Evolutionary conservation across 2,113 vertebrate species (phyloP), one percentile per base, ranked within the genome.

Genomic region (Synodontis membranacea): DNA sequence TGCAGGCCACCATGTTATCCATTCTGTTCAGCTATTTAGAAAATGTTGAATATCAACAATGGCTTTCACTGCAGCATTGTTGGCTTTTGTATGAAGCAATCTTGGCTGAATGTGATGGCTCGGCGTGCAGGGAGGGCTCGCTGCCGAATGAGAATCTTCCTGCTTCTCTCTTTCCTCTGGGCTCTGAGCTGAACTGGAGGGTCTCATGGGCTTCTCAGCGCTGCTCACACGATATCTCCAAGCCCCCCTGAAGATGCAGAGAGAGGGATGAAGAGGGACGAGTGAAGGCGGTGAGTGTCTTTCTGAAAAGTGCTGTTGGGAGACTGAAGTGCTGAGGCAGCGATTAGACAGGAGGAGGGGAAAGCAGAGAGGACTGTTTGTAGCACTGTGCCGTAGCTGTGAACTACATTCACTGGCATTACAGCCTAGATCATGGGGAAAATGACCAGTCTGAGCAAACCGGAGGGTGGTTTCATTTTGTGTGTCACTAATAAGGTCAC

Each of bases 11-110:
- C 96, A 97, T 96, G 97, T 97, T 99, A 97, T 99, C 96, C 97
- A 95, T 95, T 96, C 96, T 97, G 96, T 96, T 96, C 96, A 96
- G 97, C 97, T 98, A 97, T 99, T 99, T 97, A 95, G 96, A 97
- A 99, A 97, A 98, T 97, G 97, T 97, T 96, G 97, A 98, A 98
- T 98, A 98, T 98, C 97, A 98, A 98, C 98, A 99, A 98, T 97
- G 96, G 96, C 96, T 97, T 97, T 98, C 96, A 96, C 94, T 95
- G 94, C 91, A 93, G 95, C 94, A 99, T 98, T 99, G 97, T 99
- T 96, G 97, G 97, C 96, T 97, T 98, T 97, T 99, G 96, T 98
- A 98, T 98, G 97, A 97, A 97, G 96, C 97, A 97, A 97, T 99
- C 97, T 98, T 96, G 95, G 95, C 95, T 97, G 96, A 98, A 98